Evolutionary conservation across 2,113 vertebrate genomes (phyloP).

Genomic region (Heteronetta atricapilla): DNA sequence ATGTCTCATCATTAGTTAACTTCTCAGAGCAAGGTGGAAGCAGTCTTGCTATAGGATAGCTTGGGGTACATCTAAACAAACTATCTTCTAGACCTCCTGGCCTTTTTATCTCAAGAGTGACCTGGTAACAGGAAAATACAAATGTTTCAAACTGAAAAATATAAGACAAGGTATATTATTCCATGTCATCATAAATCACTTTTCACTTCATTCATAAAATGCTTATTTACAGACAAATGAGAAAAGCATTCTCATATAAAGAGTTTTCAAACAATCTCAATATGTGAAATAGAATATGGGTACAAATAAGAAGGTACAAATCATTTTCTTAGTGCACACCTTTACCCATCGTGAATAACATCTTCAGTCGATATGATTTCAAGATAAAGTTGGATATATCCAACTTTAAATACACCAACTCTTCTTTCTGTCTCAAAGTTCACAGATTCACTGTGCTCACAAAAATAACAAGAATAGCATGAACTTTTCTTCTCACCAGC

Average conservation of each 20-base stretch:
- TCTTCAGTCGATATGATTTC: background rate
- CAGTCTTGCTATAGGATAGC: background rate
- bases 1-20: background rate
- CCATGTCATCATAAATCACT: background rate
- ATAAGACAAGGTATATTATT: background rate
- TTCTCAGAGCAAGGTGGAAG: background rate
- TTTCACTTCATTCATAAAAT: background rate
- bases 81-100: background rate
- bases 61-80: background rate
- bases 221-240: background rate
- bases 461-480: background rate
- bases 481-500: slow-evolving; percentile 60
- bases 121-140: slow-evolving; percentile 6
- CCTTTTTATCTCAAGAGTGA: background rate
- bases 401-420: background rate
- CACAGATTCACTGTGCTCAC: background rate
- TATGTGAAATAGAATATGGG: background rate
- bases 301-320: background rate
- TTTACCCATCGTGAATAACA: background rate
- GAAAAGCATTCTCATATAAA: background rate
- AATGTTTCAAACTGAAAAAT: background rate
- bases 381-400: background rate
- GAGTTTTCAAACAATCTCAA: background rate
- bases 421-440: background rate
- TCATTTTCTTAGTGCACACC: background rate